Conservation (phyloP, 2,113 vertebrate species). For the Megaptera novaeangliae region DNA sequence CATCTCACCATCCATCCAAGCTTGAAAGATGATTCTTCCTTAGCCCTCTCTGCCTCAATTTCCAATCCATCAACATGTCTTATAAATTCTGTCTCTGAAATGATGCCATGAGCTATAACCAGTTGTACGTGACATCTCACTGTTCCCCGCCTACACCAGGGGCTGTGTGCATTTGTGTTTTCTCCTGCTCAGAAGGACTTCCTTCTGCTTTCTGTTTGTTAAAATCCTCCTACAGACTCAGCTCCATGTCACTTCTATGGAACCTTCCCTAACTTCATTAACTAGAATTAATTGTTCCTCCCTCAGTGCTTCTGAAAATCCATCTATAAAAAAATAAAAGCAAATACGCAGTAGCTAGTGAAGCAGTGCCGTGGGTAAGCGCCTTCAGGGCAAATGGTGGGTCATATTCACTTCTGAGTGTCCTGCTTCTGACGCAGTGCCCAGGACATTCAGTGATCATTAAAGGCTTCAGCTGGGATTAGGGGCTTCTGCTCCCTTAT, state of each 20-base stretch:
- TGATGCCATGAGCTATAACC: not conserved
- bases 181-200: not conserved
- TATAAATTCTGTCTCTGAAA: not conserved
- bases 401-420: not conserved
- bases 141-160: not conserved
- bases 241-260: not conserved
- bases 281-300: not conserved
- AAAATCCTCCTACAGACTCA: not conserved
- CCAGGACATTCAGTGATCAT: not conserved
- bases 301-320: not conserved
- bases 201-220: not conserved
- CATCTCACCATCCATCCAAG: not conserved
- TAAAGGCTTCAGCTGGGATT: not conserved
- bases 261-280: not conserved
- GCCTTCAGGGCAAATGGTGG: not conserved
- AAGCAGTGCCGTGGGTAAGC: not conserved
- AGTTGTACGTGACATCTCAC: not conserved
- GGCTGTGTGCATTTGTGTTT: not conserved
- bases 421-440: not conserved
- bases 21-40: slow-evolving; percentile 8
- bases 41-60: not conserved
- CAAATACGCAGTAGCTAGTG: not conserved
- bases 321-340: not conserved
- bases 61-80: not conserved
- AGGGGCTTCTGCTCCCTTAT: not conserved